Conservation (phyloP, 2,797 vertebrate genomes). For the Parauchenoglanis punctatus region DNA sequence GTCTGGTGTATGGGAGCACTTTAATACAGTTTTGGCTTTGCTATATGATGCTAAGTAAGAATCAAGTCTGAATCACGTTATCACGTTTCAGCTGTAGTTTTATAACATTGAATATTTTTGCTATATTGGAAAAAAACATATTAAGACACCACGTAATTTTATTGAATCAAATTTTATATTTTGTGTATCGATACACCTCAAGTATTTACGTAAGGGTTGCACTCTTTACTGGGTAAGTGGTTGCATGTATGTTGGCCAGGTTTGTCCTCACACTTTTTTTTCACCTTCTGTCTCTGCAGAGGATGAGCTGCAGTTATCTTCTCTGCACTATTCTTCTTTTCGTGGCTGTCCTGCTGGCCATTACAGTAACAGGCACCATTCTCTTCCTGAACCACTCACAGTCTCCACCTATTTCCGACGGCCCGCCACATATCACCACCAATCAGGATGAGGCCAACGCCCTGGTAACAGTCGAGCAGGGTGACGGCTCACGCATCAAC, state of each 20-base stretch:
- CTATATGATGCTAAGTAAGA: background rate
- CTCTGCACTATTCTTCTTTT: conserved; percentile 92
- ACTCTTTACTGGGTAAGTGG: too few relatives aligned
- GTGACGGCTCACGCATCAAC: conserved; percentile 91
- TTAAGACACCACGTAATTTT: background rate
- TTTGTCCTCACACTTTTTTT: background rate
- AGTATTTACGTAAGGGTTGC: background rate
- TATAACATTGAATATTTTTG: background rate
- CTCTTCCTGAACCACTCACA: conserved; percentile 96
- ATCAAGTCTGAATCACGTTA: background rate
- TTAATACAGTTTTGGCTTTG: background rate
- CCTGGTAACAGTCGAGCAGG: conserved; percentile 92
- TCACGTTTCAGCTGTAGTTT: background rate
- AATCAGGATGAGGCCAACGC: conserved; percentile 92
- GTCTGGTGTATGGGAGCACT: background rate
- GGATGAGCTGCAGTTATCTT: conserved; percentile 90
- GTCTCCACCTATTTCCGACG: conserved; percentile 82
- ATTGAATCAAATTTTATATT: background rate
- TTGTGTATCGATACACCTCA: background rate
- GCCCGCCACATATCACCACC: conserved; percentile 89
- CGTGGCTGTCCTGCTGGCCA: conserved; percentile 88
- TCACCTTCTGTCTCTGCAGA: conserved; percentile 70
- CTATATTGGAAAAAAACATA: background rate
- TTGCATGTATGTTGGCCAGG: background rate
- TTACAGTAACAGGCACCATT: conserved; percentile 89